Base-by-base conservation (phyloP, 2,888 invertebrate species). In the Agonopterix arenella region DNA sequence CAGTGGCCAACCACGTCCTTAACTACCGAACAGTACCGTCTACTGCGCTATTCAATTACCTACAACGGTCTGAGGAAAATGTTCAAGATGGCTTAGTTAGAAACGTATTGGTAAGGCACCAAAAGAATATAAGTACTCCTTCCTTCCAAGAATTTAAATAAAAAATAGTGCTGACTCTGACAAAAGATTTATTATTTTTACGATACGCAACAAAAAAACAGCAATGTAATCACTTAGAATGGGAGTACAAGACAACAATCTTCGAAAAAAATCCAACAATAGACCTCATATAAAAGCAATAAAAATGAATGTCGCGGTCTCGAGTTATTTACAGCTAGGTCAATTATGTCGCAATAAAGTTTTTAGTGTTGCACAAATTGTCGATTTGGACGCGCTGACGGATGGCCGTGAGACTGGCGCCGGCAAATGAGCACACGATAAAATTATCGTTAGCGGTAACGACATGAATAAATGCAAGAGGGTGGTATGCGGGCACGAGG, bases 381-480 rank as follows among this genome's bases (percentile, higher is more conserved):
- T 75, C 85, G 84, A 83, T 86, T 85, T 83, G 80, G 78, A 73
- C 71, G 74, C 76, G 73, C 79, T 86, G 88, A 89, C 85, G 84
- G 81, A 88, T 88, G 80, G 83, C 73, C 80, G 76, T 79, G 81
- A 81, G 80, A 73, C 83, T 80, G 84, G 83, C 83, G 86, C 82
- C 86, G 76, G 79, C 84, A 89, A 90, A 90, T 90, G 89, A 90
- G 89, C 89, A 88, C 85, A 84, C 89, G 89, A 90, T 90, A 90
- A 89, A 90, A 90, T 90, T 89, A 90, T 89, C 89, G 89, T 90
- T 90, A 89, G 88, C 82, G 78, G 88, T 89, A 90, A 90, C 89
- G 89, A 90, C 89, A 90, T 89, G 89, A 89, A 90, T 90, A 89
- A 90, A 90, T 90, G 89, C 86, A 90, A 80, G 83, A 89, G 85